Conservation (phyloP, 2,888 invertebrate species). For the Lucinisca nassula region DNA sequence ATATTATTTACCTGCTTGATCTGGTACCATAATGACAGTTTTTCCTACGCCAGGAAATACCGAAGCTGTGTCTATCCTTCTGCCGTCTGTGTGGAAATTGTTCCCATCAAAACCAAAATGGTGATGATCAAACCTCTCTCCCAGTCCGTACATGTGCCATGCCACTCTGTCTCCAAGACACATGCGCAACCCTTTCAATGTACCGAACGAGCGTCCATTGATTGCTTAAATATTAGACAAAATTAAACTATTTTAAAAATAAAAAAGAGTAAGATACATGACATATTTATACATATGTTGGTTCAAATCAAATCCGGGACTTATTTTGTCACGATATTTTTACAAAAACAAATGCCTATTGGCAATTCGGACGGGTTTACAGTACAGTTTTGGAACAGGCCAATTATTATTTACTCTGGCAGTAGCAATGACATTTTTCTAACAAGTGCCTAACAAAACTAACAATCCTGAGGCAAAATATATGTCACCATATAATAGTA, state of each 20-base stretch:
- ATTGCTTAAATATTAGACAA: constrained; percentile 47
- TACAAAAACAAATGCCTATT: too few relatives aligned
- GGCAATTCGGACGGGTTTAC: too few relatives aligned
- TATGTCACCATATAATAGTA: too few relatives aligned
- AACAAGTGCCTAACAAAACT: too few relatives aligned
- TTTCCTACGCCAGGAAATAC: constrained; percentile 60
- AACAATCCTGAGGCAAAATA: too few relatives aligned
- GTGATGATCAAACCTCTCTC: constrained; percentile 63
- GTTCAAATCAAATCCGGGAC: too few relatives aligned
- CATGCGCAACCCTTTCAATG: constrained; percentile 67
- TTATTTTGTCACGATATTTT: too few relatives aligned
- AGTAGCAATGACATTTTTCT: too few relatives aligned
- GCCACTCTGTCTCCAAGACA: constrained; percentile 66
- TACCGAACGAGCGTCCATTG: constrained; percentile 72
- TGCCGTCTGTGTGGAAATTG: constrained; percentile 51
- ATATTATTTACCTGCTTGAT: constrained; percentile 62
- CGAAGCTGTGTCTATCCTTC: constrained; percentile 56
- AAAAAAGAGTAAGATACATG: too few relatives aligned
- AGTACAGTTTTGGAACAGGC: too few relatives aligned
- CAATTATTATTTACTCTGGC: too few relatives aligned
- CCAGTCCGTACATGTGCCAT: constrained; percentile 69
- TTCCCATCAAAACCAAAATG: constrained; percentile 68
- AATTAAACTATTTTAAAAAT: neutral
- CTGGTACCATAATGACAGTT: constrained; percentile 58
- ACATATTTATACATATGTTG: too few relatives aligned